These are phyloP conservation scores for Mechanitis mazaeus DNA, from an alignment of 2,888 invertebrate genomes.

Conservation along the genomic window DNA sequence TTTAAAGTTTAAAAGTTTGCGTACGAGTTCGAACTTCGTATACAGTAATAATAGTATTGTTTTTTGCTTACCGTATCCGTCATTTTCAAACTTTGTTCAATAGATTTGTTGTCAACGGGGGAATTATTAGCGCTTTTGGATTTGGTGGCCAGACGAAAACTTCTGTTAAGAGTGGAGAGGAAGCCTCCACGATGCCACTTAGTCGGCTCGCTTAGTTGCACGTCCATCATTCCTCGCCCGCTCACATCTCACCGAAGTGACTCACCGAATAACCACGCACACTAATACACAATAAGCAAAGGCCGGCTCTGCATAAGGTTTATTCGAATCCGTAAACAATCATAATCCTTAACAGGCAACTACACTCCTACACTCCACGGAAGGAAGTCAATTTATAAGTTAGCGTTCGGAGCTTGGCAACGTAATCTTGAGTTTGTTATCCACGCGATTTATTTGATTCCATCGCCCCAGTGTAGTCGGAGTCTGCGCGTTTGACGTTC, in stretches of 20 bases:
- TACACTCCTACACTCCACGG: constrained; percentile 35
- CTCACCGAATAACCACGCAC: constrained; percentile 47
- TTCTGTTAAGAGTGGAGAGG: constrained; percentile 66
- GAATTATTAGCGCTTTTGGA: constrained; percentile 49
- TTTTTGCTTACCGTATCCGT: constrained; percentile 42
- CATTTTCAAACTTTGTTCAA: constrained; percentile 49
- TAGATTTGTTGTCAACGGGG: constrained; percentile 49
- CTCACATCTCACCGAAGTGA: constrained; percentile 64
- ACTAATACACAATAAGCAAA: constrained; percentile 24
- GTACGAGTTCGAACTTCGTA: constrained; percentile 14
- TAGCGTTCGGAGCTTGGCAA: constrained; percentile 28
- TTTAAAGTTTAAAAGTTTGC: constrained; percentile 16
- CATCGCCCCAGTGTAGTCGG: constrained; percentile 37
- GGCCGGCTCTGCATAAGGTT: constrained; percentile 33
- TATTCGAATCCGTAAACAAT: constrained; percentile 33
- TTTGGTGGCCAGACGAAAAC: constrained; percentile 63
- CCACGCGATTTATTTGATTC: constrained; percentile 32
- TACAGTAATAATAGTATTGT: constrained; percentile 6
- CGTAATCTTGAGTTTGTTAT: constrained; percentile 45
- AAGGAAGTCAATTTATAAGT: constrained; percentile 33
- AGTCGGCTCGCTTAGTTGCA: constrained; percentile 57
- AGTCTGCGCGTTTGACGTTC: constrained; percentile 36
- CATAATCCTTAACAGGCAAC: constrained; percentile 24
- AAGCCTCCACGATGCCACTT: constrained; percentile 71
- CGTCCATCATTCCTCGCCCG: constrained; percentile 64